Evolutionary conservation across 2,113 vertebrate species (phyloP), one percentile per base, ranked within the genome.

Genomic region (Rhegmatorhina hoffmannsi): DNA sequence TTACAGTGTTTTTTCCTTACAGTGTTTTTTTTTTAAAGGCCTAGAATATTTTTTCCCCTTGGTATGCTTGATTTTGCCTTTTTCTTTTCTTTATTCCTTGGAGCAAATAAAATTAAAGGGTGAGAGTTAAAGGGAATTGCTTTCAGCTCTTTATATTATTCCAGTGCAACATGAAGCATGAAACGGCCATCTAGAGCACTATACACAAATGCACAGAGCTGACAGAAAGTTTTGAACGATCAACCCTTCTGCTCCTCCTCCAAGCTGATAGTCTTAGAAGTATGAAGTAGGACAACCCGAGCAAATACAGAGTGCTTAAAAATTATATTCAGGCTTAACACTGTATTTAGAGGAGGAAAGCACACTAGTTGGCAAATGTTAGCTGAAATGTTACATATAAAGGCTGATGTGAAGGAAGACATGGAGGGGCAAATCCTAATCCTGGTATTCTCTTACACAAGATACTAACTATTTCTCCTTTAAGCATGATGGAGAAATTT

Each of bases 131-230:
- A 44, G 17, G 33, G 10, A 78, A n/a, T 78, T 43, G 4, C 44
- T 75, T 90, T 93, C 58, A 78, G 44, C 17, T 88, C 23, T 73
- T 83, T 91, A 85, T 84, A 28, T 94, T 86, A 78, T 73, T 88
- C 52, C 50, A 52, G 36, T 90, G 52, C 47, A 68, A 72, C 44
- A 25, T 40, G 24, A 77, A 91, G 55, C 44, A 56, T 70, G 68
- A 63, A 64, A 20, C 28, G 23, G 86, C 69, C 33, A 53, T 90
- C 19, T 77, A 80, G 18, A 75, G 26, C 47, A 33, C 34, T 44
- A 29, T 34, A 59, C 43, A 36, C 11, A 49, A 46, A 36, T 14
- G 7, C 49, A 49, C 11, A 50, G 13, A 72, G n/a, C 8, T 72
- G 84, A 34, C 19, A 88, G 75, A 68, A 85, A 53, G 36, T 53